A percentile compares a stretch with the other conserved stretches of the same genome.
Conservation (phyloP, 2,113 vertebrate genomes). For the Epinephelus fuscoguttatus region DNA sequence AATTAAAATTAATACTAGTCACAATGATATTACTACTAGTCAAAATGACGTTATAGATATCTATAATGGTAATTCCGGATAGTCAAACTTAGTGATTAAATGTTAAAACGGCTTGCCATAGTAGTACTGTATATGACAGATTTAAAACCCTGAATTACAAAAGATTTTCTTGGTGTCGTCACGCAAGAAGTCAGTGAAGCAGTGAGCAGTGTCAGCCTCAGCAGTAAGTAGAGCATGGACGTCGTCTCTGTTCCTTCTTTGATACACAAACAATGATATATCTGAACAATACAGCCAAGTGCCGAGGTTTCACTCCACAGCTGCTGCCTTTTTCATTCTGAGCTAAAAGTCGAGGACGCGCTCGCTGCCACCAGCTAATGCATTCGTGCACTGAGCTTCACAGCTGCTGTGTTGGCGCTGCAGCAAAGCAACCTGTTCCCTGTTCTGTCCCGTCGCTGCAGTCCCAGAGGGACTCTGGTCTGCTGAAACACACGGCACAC, state of each 20-base stretch:
- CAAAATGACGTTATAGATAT: too few species aligned
- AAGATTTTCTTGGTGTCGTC: neutral
- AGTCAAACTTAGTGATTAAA: too few species aligned
- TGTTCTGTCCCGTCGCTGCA: neutral
- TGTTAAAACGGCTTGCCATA: too few species aligned
- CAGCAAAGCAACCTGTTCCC: conserved; percentile 36
- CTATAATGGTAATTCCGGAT: too few species aligned
- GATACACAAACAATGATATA: neutral
- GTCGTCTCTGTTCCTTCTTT: neutral
- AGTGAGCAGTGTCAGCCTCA: neutral
- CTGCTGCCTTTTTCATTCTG: conserved; percentile 31
- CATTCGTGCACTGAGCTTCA: neutral
- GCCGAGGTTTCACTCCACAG: conserved; percentile 29
- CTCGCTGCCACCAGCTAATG: conserved; percentile 4
- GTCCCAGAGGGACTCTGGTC: conserved; percentile 8
- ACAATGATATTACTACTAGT: too few species aligned
- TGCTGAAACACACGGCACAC: conserved; percentile 21
- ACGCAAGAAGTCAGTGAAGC: neutral
- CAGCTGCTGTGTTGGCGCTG: conserved; percentile 44
- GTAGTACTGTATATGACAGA: neutral
- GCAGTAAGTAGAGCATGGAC: too few species aligned
- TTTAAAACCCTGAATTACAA: neutral
- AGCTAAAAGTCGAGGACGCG: conserved; percentile 5
- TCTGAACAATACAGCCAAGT: neutral
- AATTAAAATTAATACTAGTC: too few species aligned